Base-by-base conservation (phyloP, 2,113 vertebrate genomes). In the Amphilophus citrinellus region DNA sequence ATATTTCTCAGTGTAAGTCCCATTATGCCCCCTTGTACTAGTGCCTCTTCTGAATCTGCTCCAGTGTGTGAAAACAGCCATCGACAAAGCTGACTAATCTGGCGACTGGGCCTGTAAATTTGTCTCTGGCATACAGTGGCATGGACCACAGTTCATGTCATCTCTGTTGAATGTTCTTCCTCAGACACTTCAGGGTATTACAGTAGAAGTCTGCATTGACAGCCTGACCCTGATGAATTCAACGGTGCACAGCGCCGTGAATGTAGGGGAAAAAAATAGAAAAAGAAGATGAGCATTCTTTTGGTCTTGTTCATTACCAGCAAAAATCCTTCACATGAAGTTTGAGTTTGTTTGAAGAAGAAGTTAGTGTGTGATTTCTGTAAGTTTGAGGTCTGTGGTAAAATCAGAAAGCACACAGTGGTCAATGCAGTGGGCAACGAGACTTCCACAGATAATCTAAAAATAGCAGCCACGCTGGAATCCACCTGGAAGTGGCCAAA, bases 1-100 rank as follows among this genome's bases (percentile, higher is more conserved):
- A 7, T 35, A 20, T 42, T 30, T 35, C 30, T 32, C 15, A 61
- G 57, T 58, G 57, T 2, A 58, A 27, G 60, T 47, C 6, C 0
- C 5, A 7, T 0, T 30, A 7, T 7, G 50, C 17, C 50, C 50
- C 3, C 15, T 17, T 53, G 30, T 7, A 1, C 27, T 56, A 18
- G 27, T 3, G 68, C 50, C 10, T 5, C 18, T 14, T 32, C 50
- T 50, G 15, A 17, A 50, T 50, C 47, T 15, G 4, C 47, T 50
- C 68, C 27, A 58, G 1, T 58, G 20, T 11, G 56, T 58, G 9
- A 58, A 56, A 20, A 56, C 2, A 8, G 17, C 17, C 7, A 53
- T 53, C 50, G 30, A 32, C 66, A 53, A 32, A 30, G 44, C 0
- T 53, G 30, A 73, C 66, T 30, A 53, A 73, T 73, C 44, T 73